phyloP scores from a whole-genome alignment of 2,113 vertebrate genomes.

The Smithornis capensis region DNA sequence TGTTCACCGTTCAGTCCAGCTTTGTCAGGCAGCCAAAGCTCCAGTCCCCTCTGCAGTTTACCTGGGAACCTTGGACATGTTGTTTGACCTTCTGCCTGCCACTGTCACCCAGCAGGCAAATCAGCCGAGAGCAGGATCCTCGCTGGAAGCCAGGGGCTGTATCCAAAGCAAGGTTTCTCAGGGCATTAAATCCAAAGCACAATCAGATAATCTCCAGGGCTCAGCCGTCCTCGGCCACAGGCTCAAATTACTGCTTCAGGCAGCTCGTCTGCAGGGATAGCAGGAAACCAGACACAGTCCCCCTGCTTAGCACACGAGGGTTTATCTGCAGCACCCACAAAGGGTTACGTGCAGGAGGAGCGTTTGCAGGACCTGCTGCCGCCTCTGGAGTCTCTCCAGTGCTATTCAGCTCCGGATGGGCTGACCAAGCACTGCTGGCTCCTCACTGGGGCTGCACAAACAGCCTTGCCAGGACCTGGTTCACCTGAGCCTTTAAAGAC shows the following conservation, averaged over 20 bases:
- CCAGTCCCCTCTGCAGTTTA: not conserved
- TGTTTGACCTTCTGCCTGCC: not conserved
- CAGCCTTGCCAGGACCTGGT: not conserved
- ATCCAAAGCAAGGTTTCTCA: not conserved
- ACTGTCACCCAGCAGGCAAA: not conserved
- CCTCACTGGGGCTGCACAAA: not conserved
- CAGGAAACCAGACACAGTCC: not conserved
- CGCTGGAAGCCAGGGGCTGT: not conserved
- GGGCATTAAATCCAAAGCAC: slow-evolving; percentile 6
- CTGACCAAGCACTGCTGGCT: not conserved
- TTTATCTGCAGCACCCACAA: not conserved
- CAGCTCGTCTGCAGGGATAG: not conserved
- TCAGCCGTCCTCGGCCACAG: not conserved
- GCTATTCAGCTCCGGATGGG: not conserved
- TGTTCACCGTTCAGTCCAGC: not conserved
- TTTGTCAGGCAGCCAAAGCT: not conserved
- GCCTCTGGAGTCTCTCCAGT: slow-evolving; percentile 34
- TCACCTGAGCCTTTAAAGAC: not conserved
- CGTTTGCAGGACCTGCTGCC: not conserved
- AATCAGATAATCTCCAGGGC: not conserved
- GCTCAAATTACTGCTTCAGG: not conserved
- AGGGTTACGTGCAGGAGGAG: not conserved
- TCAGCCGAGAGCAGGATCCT: not conserved
- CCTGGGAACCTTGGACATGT: not conserved
- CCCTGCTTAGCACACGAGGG: not conserved